phyloP scores from a whole-genome alignment of 2,113 vertebrate genomes.

The Lathamus discolor region DNA sequence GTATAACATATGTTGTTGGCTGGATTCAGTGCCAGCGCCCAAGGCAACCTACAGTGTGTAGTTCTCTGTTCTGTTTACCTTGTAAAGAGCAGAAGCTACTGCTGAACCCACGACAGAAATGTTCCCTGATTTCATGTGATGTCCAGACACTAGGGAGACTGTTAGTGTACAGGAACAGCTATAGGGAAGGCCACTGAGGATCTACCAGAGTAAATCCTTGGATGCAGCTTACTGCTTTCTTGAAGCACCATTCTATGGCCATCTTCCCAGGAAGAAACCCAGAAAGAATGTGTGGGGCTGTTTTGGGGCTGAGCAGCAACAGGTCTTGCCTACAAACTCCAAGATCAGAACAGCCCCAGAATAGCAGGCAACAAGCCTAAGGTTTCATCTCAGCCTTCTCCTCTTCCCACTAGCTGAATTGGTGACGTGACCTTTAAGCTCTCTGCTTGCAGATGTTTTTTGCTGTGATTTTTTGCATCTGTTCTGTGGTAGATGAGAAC shows the following conservation, averaged over 20 bases:
- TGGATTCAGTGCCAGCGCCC: neutral
- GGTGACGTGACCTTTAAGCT: conserved; percentile 14
- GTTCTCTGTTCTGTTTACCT: neutral
- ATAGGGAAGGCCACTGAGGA: neutral
- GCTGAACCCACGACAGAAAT: too few species aligned
- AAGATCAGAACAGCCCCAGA: neutral
- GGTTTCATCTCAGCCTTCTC: neutral
- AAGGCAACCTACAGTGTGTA: neutral
- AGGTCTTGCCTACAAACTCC: neutral
- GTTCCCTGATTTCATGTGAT: neutral
- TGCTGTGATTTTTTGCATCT: conserved; percentile 23
- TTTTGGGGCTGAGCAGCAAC: neutral
- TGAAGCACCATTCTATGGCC: neutral
- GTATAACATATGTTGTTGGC: neutral
- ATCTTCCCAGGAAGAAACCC: neutral
- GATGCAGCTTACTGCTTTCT: neutral
- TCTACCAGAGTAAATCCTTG: neutral
- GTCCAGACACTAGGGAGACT: neutral
- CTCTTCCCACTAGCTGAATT: neutral
- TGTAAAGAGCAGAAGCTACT: neutral
- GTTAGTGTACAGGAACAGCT: neutral
- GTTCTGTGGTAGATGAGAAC: neutral
- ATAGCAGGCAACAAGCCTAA: neutral
- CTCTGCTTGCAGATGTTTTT: conserved; percentile 9
- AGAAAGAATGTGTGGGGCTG: neutral